phyloP scores from a whole-genome alignment of 1,140 invertebrate genomes.

The Lanistes nyassanus region DNA sequence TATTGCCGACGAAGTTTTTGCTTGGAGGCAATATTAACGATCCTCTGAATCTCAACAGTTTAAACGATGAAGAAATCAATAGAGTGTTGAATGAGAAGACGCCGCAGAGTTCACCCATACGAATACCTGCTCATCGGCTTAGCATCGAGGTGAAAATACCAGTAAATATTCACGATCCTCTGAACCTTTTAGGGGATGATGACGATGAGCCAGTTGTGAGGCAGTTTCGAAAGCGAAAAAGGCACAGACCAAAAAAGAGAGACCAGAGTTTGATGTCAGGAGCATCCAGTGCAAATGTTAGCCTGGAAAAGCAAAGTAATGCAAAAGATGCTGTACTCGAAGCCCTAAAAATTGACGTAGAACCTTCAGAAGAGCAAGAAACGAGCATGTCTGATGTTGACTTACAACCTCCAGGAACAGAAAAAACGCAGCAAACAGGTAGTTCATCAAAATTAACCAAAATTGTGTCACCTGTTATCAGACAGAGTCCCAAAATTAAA shows the following conservation, averaged over 20 bases:
- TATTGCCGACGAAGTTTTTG: slow-evolving; percentile 91
- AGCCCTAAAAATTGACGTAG: slow-evolving; percentile 54
- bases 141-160: slow-evolving; percentile 92
- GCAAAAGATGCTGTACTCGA: slow-evolving; percentile 42
- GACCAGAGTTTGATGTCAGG: slow-evolving; percentile 38
- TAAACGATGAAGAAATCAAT: slow-evolving; percentile 86
- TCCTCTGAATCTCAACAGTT: slow-evolving; percentile 91
- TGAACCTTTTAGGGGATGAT: slow-evolving; percentile 79
- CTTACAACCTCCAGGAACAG: background rate
- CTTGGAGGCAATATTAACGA: slow-evolving; percentile 95
- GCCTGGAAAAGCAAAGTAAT: slow-evolving; percentile 20
- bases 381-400: background rate
- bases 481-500: slow-evolving; percentile 79
- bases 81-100: slow-evolving; percentile 84
- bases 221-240: slow-evolving; percentile 47
- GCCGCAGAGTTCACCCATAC: slow-evolving; percentile 86
- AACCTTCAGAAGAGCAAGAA: slow-evolving; percentile 18
- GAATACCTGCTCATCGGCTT: slow-evolving; percentile 84
- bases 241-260: slow-evolving; percentile 68
- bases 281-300: slow-evolving; percentile 11
- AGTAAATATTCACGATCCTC: slow-evolving; percentile 89
- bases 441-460: slow-evolving; percentile 66
- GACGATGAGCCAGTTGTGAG: slow-evolving; percentile 69
- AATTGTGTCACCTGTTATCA: slow-evolving; percentile 91
- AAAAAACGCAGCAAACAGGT: slow-evolving; percentile 58